These are phyloP conservation scores for Acropora tenuis DNA, from an alignment of 64 coral and sea anemone species.

Conservation along the genomic window DNA sequence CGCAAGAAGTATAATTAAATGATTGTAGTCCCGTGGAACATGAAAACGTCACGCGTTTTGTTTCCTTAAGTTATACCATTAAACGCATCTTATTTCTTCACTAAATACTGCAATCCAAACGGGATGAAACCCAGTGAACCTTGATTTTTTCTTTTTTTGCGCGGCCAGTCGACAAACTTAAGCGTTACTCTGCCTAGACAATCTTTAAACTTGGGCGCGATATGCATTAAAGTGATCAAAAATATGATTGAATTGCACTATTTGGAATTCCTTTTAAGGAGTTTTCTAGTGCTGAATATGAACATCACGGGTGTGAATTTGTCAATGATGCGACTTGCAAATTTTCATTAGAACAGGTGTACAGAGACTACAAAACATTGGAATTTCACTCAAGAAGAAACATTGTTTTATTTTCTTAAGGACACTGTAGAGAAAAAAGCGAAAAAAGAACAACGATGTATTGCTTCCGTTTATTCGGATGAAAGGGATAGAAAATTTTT, in stretches of 20 bases:
- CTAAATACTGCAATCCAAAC: no score
- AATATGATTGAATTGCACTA: background rate
- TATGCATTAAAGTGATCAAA: background rate
- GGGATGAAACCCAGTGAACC: no score
- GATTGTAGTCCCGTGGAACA: background rate
- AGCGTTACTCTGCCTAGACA: background rate
- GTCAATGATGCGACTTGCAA: slow-evolving; percentile 3
- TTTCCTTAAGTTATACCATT: background rate
- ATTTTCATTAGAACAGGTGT: slow-evolving; percentile 16
- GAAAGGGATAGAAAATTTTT: background rate
- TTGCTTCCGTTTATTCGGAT: background rate
- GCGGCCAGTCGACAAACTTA: no score
- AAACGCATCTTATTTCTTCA: background rate
- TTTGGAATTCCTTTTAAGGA: slow-evolving; percentile 41
- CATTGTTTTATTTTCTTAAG: background rate
- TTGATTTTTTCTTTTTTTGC: no score
- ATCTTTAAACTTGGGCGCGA: background rate
- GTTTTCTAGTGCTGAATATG: slow-evolving; percentile 33
- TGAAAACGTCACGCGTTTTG: background rate
- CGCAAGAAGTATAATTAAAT: background rate
- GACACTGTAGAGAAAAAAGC: no score
- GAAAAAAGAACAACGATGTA: background rate
- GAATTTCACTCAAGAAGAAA: background rate
- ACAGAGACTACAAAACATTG: background rate
- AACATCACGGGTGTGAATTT: slow-evolving; percentile 15